These are phyloP conservation scores for Paguma larvata DNA, from an alignment of 2,797 vertebrate genomes.

Conservation along the genomic window DNA sequence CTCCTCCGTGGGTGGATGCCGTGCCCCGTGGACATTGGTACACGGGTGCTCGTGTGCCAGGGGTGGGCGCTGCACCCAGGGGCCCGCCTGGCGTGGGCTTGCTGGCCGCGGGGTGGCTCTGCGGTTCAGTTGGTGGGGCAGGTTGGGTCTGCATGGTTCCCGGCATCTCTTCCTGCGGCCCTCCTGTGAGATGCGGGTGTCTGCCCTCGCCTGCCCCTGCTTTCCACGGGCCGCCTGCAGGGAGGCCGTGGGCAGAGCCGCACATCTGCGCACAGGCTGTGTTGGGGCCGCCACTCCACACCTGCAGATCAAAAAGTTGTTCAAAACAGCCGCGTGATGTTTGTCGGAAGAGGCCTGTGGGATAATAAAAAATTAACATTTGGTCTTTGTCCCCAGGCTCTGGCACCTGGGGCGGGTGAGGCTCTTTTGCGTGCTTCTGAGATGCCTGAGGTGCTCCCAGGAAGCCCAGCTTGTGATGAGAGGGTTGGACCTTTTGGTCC, in stretches of 20 bases:
- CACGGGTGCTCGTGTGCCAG: not conserved
- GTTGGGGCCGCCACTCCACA: too few species aligned
- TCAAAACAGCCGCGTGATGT: accelerated
- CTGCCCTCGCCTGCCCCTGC: not conserved
- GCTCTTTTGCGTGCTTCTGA: not conserved
- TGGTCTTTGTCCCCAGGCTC: not conserved
- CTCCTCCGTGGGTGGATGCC: not conserved
- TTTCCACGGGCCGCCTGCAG: not conserved
- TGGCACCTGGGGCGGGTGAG: not conserved
- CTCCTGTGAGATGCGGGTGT: not conserved
- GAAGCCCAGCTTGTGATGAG: not conserved
- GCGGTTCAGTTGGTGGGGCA: accelerated
- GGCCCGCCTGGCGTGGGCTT: too few species aligned
- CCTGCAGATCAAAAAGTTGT: not conserved
- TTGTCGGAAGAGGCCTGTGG: not conserved
- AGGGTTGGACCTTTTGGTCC: not conserved
- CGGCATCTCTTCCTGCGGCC: not conserved
- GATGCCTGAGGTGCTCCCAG: too few species aligned
- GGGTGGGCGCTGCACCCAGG: not conserved
- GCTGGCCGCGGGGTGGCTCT: not conserved
- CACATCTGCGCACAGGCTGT: accelerated
- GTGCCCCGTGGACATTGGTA: not conserved
- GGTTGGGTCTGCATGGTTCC: not conserved
- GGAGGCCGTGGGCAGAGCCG: accelerated
- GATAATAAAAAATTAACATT: not conserved